Evolutionary conservation across 2,113 vertebrate genomes (phyloP).

Genomic region (Australoheros scitulus): DNA sequence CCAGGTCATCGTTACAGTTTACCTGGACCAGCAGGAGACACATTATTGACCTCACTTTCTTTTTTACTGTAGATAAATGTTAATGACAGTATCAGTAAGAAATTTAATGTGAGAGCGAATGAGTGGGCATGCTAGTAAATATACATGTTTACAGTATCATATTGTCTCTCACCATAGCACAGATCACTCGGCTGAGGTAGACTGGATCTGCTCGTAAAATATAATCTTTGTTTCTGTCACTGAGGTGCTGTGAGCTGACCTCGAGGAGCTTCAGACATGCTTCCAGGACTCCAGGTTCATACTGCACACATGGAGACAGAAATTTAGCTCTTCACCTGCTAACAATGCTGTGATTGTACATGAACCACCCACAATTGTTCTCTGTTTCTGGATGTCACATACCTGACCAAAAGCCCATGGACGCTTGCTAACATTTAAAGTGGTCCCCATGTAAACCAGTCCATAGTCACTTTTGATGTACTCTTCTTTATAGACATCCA

Average conservation of each 20-base stretch:
- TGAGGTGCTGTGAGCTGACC: constrained; percentile 58
- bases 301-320: constrained; percentile 44
- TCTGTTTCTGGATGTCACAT: background rate
- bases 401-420: constrained; percentile 74
- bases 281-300: constrained; percentile 67
- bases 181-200: constrained; percentile 70
- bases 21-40: constrained; percentile 42
- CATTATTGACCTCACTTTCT: background rate
- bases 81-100: too few relatives aligned
- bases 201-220: constrained; percentile 48
- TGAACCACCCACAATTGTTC: background rate
- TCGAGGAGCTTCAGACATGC: constrained; percentile 68
- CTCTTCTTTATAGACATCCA: constrained; percentile 49
- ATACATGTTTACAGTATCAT: background rate
- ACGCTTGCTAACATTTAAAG: constrained; percentile 24
- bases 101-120: too few relatives aligned
- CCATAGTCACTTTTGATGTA: constrained; percentile 72
- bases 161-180: constrained; percentile 67
- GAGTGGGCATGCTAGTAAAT: background rate
- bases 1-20: constrained; percentile 65
- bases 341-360: background rate
- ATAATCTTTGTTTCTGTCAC: constrained; percentile 54
- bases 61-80: background rate
- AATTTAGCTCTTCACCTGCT: background rate
- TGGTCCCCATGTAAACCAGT: constrained; percentile 61